These are phyloP conservation scores for Centruroides vittatus DNA, from an alignment of 1,140 invertebrate genomes.

Conservation along the genomic window DNA sequence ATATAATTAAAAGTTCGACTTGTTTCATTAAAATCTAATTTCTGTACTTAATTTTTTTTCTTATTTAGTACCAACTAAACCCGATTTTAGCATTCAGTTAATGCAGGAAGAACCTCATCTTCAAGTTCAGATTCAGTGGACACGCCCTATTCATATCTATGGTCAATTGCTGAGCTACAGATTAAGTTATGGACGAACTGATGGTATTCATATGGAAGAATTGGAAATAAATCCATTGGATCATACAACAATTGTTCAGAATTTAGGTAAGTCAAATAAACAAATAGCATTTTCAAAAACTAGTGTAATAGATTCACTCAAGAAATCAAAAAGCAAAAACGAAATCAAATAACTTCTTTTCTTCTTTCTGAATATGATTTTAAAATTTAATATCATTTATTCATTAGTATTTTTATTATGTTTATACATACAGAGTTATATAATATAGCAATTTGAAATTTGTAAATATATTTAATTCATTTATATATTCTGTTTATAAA, in stretches of 20 bases:
- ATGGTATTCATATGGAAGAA: constrained; percentile 39
- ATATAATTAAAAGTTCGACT: neutral
- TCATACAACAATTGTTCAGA: constrained; percentile 40
- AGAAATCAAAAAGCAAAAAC: no score
- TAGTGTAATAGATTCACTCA: no score
- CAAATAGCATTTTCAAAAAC: no score
- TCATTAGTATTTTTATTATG: no score
- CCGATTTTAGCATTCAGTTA: constrained; percentile 64
- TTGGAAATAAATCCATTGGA: constrained; percentile 48
- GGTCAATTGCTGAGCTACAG: constrained; percentile 74
- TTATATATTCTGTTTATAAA: no score
- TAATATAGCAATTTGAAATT: no score
- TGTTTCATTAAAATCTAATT: neutral
- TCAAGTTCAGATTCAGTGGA: constrained; percentile 81
- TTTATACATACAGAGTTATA: no score
- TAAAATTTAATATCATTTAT: no score
- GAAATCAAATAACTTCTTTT: no score
- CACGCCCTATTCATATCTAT: constrained; percentile 66
- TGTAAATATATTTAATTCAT: no score
- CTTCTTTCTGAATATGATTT: no score
- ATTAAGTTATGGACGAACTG: constrained; percentile 72
- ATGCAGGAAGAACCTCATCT: constrained; percentile 66
- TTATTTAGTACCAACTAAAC: constrained; percentile 56
- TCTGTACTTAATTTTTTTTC: neutral
- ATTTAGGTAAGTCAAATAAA: constrained; percentile 31